Base-by-base conservation (phyloP, 64 coral and sea anemone species). In the Anthopleura sola region DNA sequence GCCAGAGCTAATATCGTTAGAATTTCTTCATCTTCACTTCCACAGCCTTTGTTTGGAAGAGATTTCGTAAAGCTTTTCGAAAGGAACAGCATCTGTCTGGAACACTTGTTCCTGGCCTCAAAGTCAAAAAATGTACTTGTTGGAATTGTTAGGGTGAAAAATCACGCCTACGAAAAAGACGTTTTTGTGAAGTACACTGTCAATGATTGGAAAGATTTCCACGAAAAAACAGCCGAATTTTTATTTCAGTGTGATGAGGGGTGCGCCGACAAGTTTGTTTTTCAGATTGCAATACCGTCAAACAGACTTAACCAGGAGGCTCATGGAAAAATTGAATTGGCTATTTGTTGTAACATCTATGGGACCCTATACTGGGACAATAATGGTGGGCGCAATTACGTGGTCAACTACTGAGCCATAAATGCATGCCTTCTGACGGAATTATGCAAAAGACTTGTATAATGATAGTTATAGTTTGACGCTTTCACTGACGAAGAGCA, bases 171-270 rank as follows among this genome's bases (percentile, higher is more conserved):
- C 49, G 37, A 87, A 50, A 92, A 92, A 47, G 60, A 92, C 5
- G 90, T 92, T 39, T 92, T 92, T 60, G 90, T 92, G 32, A 77
- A 85, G 56, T 87, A 92, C 36, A 82, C 85, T n/a, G 47, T 87
- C 0, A 76, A 92, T 80, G 37, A 55, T 17, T 92, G 90, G 90
- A 37, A 86, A 83, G 53, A 80, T 1, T 87, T 82, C 14, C 40
- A 53, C 5, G 78, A 92, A 18, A 69, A 36, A 20, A 55, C 40
- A 60, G 90, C 85, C 5, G 85, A 92, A 24, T 92, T 92, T 29
- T 60, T 75, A 6, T 86, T 34, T 2, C 86, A 82, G 51, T 92
- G 81, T 13, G 80, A 49, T 6, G 66, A 80, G 13, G 85, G 90
- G 75, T 82, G 58, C 37, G 84, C 85, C 51, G 90, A 92, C 33